Percentiles rank a stretch among this genome's conserved stretches.
Evolutionary conservation across 2,797 vertebrate genomes (phyloP).

Genomic region (Luscinia luscinia): DNA sequence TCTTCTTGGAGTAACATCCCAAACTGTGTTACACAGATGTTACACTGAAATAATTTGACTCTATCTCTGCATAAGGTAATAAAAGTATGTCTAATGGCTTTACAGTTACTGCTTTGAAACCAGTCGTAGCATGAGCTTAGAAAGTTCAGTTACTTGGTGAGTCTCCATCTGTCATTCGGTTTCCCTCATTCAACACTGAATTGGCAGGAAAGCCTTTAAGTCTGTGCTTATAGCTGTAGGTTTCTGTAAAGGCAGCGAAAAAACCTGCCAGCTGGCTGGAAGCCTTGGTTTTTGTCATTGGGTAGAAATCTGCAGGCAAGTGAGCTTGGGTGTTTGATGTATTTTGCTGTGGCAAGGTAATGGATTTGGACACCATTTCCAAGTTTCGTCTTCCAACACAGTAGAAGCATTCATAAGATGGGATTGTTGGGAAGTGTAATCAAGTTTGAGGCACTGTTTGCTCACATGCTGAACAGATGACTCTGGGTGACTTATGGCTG

Average conservation of each 20-base stretch:
- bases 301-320: neutral
- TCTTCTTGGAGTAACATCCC: neutral
- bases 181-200: neutral
- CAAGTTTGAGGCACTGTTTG: neutral
- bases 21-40: neutral
- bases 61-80: neutral
- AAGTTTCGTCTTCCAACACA: neutral
- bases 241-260: neutral
- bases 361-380: neutral
- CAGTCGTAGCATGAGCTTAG: neutral
- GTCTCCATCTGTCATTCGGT: neutral
- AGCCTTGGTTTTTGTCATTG: neutral
- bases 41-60: neutral
- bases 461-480: neutral
- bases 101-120: neutral
- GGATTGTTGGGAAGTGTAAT: neutral
- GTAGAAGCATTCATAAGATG: neutral
- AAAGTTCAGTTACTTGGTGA: neutral
- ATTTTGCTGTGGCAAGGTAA: neutral
- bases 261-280: neutral
- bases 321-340: neutral
- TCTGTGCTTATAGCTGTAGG: neutral
- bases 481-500: neutral
- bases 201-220: neutral
- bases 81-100: neutral